Conservation (phyloP, 2,113 vertebrate genomes). For the Xenotilapia leptura region DNA sequence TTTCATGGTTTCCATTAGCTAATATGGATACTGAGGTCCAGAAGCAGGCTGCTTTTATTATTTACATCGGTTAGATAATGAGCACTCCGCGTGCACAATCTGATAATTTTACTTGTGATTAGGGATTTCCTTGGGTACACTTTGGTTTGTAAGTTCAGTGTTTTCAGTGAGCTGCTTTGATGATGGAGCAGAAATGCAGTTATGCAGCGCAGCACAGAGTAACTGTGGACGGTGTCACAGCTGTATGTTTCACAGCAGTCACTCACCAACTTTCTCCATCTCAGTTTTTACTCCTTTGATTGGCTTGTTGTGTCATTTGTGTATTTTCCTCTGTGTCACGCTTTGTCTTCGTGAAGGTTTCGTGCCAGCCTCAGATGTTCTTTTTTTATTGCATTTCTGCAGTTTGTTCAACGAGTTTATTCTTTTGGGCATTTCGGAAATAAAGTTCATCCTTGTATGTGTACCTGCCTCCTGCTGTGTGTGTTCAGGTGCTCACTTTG, state of each 20-base stretch:
- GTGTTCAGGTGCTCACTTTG: not conserved
- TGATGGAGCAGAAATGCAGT: not conserved
- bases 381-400: not conserved
- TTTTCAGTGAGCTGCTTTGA: not conserved
- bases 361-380: not conserved
- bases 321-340: not conserved
- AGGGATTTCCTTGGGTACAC: not conserved
- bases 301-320: not conserved
- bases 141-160: not conserved
- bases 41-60: constrained; percentile 28
- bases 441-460: not conserved
- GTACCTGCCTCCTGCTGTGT: not conserved
- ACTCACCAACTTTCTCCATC: not conserved
- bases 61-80: constrained; percentile 34
- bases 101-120: not conserved
- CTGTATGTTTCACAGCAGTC: not conserved
- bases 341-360: not conserved
- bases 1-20: constrained; percentile 40
- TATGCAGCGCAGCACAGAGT: not conserved
- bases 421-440: not conserved
- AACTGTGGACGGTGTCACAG: not conserved
- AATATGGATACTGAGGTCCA: not conserved
- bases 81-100: not conserved
- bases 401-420: not conserved
- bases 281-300: not conserved